Evolutionary conservation across 2,113 vertebrate species (phyloP), one percentile per base, ranked within the genome.

Genomic region (Scolopax mira): DNA sequence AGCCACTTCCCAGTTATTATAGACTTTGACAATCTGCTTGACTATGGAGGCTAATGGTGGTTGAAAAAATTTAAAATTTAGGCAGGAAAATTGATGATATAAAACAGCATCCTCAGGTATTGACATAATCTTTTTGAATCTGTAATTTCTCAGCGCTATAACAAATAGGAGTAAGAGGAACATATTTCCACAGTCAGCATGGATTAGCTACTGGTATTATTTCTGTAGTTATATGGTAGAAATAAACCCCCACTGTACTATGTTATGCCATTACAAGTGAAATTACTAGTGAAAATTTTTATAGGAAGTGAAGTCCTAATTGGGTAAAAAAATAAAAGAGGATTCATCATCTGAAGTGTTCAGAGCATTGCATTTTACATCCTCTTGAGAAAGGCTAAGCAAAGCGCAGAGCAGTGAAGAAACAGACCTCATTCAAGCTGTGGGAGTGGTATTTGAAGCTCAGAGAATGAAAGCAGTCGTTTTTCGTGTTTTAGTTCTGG

Each of bases 291-390:
- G 39, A 84, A 97, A 71, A 88, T 90, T 90, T 73, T 93, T 88
- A 66, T 89, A 92, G 74, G 41, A 94, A 96, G 70, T 89, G 41
- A 90, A 91, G 89, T 94, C 81, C 91, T 96, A 93, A 93, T 78
- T 95, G 89, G 79, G 73, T 92, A 93, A 95, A 95, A 88, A 85
- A 73, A 55, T 88, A 95, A 96, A 92, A 82, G 67, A 88, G 70
- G 94, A 95, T 97, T 97, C 92, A 83, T 96, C 80, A 95, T 93
- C 66, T 81, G 79, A 60, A 85, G 30, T 93, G 95, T 95, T 96
- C 88, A 93, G 83, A 57, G 71, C 14, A 24, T 91, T 97, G 77
- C 85, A 81, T 93, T 97, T 95, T 88, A 90, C 92, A 78, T 89
- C n/a, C 72, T 41, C 6, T 30, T 24, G 24, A 58, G 48, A 66